Base-by-base conservation (phyloP, 2,888 invertebrate genomes). In the Petrolisthes manimaculis region DNA sequence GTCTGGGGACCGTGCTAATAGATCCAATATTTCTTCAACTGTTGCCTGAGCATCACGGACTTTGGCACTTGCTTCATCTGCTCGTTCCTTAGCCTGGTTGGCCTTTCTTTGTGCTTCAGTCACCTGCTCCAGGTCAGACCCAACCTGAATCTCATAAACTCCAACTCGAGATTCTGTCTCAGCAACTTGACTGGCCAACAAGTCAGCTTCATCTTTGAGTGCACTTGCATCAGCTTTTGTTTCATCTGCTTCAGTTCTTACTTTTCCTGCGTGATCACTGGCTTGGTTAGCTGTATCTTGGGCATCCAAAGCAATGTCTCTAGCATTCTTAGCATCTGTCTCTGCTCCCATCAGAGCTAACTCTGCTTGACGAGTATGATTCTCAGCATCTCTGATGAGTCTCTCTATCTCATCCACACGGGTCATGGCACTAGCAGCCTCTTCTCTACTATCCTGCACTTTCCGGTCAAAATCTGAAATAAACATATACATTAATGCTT, bases 21-120 rank as follows among this genome's bases (percentile, higher is more conserved):
- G 96, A 51, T 95, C 95, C 92, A 96, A 95, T 86, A 98, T 97
- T 77, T 95, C 95, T 89, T 96, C 95, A 5, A 99, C 95, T 91
- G 96, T 96, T 8, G 94, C 94, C 77, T 97, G 94, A 0, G 98
- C 97, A 92, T 96, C 96, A 54, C 95, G 94, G 0, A 98, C 97
- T 93, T 96, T 96, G 91, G 95, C 95, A 86, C 96, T 95, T 0
- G 97, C 97, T 91, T 96, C 95, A 83, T 95, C 94, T 0, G 97
- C 96, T 91, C 96, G 96, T 5, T 95, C 96, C 92, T 96, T 97
- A 0, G 98, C 97, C 94, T 96, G 95, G 5, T 97, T 97, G 51
- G 98, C 97, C 92, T 94, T 94, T 90, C 94, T 94, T 91, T 95
- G 94, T 0, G 95, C 95, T 96, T 88, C 84, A 86, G 88, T 80